Evolutionary conservation across 2,888 invertebrate genomes (phyloP), one percentile per base, ranked within the genome.

Genomic region (Linnaemya vulpina): DNA sequence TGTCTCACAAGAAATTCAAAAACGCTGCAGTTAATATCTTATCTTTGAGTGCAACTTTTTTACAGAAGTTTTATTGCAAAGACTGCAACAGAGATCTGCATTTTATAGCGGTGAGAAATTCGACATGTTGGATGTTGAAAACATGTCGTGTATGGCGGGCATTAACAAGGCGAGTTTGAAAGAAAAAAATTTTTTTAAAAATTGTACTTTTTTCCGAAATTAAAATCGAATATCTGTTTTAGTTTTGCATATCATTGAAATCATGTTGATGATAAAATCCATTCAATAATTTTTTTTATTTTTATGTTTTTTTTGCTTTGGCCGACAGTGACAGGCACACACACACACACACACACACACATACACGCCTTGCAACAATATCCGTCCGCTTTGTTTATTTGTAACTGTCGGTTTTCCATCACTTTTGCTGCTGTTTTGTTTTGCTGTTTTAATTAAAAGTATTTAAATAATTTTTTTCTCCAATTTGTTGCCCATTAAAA

Each of bases 341-440:
- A 13, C 49, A 49, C 68, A 78, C 13, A 68, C 8, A 25, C 17
- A n/a, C n/a, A n/a, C 30, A 30, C 2, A 30, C 65, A 13, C 49
- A 49, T 62, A 78, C 13, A 68, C 8, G 40, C 17, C 74, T 68
- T 73, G 77, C 71, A 67, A 71, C 60, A 79, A 80, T 80, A 76
- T 80, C 76, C 80, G 84, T 76, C 80, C 62, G 67, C 17, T 75
- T 55, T 46, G 46, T 67, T 11, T 60, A 15, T 25, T 38, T 8
- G 22, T 43, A 38, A 74, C n/a, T 25, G 25, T 17, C 15, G 62
- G 38, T 68, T 83, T 68, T 70, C 60, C 60, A 63, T 49, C 62
- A 53, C 11, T 74, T 38, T 55, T 62, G 15, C 49, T 60, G 30
- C 30, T 10, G 11, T 15, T 17, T 46, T 9, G 11, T 67, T 70